These are phyloP conservation scores for Hystrix cristata DNA, from an alignment of 2,113 vertebrate species.

Conservation along the genomic window DNA sequence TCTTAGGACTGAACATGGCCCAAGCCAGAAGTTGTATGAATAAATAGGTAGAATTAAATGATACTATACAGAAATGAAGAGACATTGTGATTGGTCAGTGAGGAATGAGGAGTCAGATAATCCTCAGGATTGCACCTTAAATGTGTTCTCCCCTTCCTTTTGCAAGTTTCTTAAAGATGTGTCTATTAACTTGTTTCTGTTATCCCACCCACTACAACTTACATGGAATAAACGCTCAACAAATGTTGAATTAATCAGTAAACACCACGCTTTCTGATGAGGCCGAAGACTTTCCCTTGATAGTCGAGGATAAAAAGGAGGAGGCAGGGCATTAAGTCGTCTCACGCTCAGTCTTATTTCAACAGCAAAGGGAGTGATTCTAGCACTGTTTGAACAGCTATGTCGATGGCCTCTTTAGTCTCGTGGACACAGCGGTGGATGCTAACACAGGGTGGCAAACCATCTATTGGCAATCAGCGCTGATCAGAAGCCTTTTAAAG, in stretches of 20 bases:
- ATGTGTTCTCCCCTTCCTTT: background rate
- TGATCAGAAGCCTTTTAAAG: slow-evolving; percentile 56
- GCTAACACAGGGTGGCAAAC: background rate
- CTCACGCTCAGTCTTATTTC: background rate
- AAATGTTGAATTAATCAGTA: background rate
- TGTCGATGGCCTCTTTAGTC: background rate
- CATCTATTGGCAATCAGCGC: background rate
- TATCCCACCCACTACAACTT: background rate
- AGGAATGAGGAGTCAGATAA: background rate
- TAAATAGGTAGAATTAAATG: background rate
- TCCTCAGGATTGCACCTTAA: background rate
- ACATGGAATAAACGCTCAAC: background rate
- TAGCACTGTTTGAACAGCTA: background rate
- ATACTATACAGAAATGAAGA: background rate
- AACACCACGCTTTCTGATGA: background rate
- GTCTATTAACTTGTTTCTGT: background rate
- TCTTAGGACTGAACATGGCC: background rate
- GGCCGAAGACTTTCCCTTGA: background rate
- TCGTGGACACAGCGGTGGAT: background rate
- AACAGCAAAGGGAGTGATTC: background rate
- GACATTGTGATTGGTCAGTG: background rate
- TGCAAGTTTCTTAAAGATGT: background rate
- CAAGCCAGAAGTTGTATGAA: background rate
- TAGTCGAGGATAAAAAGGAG: background rate
- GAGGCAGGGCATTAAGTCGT: background rate